These are phyloP conservation scores for Murina feae DNA, from an alignment of 2,113 vertebrate genomes.

Conservation along the genomic window DNA sequence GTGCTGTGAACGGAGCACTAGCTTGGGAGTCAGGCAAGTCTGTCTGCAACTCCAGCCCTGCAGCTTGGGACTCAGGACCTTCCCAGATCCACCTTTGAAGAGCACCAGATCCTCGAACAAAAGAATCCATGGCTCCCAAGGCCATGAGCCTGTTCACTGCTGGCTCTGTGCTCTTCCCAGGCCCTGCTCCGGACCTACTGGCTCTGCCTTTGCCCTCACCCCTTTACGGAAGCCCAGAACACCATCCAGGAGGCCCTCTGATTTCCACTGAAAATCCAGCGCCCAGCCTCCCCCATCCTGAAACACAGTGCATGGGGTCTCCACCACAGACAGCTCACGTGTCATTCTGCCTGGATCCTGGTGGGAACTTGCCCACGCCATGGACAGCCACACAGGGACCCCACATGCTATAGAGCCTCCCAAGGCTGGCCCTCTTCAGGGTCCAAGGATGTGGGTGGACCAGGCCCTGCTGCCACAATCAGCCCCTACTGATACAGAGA, in stretches of 20 bases:
- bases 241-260: rapidly evolving
- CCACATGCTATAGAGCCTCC: background rate
- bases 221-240: background rate
- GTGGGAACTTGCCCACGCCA: background rate
- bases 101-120: background rate
- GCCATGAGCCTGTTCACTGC: rapidly evolving
- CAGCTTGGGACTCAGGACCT: background rate
- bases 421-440: background rate
- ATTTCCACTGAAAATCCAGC: background rate
- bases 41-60: background rate
- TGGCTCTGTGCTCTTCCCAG: background rate
- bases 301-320: background rate
- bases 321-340: background rate
- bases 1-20: background rate
- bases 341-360: background rate
- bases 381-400: background rate
- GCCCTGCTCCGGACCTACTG: background rate
- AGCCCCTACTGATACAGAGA: background rate
- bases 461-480: background rate
- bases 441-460: background rate
- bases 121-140: background rate
- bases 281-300: rapidly evolving
- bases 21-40: background rate
- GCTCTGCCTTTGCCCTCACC: background rate
- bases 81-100: background rate